Base-by-base conservation (phyloP, 2,113 vertebrate genomes). In the Climacteris rufus region DNA sequence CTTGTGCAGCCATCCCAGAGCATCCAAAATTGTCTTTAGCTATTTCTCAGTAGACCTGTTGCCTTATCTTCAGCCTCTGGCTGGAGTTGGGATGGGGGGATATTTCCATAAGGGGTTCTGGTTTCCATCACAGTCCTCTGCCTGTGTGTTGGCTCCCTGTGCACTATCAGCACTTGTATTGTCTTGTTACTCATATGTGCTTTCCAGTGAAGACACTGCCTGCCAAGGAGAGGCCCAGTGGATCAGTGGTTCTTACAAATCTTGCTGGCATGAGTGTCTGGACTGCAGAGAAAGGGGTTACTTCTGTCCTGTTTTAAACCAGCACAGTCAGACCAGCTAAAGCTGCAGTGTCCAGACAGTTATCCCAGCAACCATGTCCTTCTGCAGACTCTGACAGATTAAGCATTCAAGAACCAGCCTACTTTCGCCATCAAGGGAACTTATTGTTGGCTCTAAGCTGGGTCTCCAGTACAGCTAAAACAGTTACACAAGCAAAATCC, bases 401-500 rank as follows among this genome's bases (percentile, higher is more conserved):
- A 74, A 0, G 8, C 33, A 21, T 66, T 94, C 83, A 89, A 63
- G 59, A 54, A 31, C 44, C 45, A 77, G 71, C 74, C 79, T 89
- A 57, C 42, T 89, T 95, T 78, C 89, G 69, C 76, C 54, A 71
- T 89, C 93, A 87, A 70, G 72, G 60, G 53, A 71, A 89, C 87
- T 90, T 91, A 66, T 40, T 92, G 72, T 83, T 94, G 59, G 54
- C 68, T 83, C 13, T 85, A 65, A 90, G 57, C 49, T 79, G 78
- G 5, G 37, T 65, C 44, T 93, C 60, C 65, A 14, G 44, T 66
- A 78, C 82, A 91, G 45, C 53, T 94, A 37, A 84, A 83, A 57
- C 64, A 74, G 64, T 90, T 90, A 80, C 63, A 88, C 50, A 90
- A 90, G 68, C 27, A 89, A 90, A 94, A 92, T 81, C 50, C 80